Percentiles rank a stretch among this genome's conserved stretches.
Conservation (phyloP, 2,888 invertebrate species). For the Drosophila prolongata region DNA sequence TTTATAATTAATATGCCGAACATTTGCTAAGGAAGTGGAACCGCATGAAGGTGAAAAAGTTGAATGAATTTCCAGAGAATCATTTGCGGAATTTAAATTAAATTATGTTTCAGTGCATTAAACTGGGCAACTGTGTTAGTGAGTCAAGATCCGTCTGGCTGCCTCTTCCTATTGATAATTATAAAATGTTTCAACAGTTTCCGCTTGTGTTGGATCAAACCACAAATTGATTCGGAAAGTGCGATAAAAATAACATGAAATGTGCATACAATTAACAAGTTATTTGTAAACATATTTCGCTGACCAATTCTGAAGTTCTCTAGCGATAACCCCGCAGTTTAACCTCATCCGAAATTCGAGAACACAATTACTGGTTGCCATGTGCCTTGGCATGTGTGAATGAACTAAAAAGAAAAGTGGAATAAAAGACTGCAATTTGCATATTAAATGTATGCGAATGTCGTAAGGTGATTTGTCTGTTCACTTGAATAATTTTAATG, state of each 20-base stretch:
- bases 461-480: constrained; percentile 48
- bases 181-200: constrained; percentile 19
- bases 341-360: constrained; percentile 20
- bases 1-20: constrained; percentile 55
- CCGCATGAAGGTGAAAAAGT: constrained; percentile 39
- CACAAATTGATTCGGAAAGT: constrained; percentile 26
- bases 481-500: constrained; percentile 24
- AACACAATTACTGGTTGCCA: constrained; percentile 57
- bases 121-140: constrained; percentile 31
- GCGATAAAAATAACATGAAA: constrained; percentile 20
- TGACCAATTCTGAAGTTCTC: constrained; percentile 12
- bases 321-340: constrained; percentile 25
- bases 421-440: constrained; percentile 51
- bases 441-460: constrained; percentile 64
- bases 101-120: constrained; percentile 20
- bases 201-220: constrained; percentile 10
- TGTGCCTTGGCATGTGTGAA: constrained; percentile 44
- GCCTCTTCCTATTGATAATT: constrained; percentile 21
- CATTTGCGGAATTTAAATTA: constrained; percentile 24
- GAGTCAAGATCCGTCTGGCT: constrained; percentile 12
- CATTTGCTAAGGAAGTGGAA: constrained; percentile 40
- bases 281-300: constrained; percentile 10
- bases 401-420: constrained; percentile 39
- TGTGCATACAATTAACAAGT: constrained; percentile 10
- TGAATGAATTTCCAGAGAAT: constrained; percentile 25